These are phyloP conservation scores for Riparia riparia DNA, from an alignment of 2,113 vertebrate species.

Conservation along the genomic window DNA sequence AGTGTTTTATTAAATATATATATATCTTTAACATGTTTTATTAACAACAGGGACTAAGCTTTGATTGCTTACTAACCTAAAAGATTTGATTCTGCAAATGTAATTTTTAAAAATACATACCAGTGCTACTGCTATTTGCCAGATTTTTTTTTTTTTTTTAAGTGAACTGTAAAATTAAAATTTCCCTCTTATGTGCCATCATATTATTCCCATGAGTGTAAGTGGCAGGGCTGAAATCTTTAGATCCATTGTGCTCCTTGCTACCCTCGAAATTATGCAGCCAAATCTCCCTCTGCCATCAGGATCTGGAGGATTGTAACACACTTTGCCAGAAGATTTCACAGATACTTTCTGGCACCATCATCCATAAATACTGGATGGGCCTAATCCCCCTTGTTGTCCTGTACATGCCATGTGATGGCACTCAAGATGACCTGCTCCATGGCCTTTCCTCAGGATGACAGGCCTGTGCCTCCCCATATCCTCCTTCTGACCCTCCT, in stretches of 20 bases:
- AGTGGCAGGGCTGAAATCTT: not conserved
- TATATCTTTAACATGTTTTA: not conserved
- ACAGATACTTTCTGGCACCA: not conserved
- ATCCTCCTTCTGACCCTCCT: rapidly evolving
- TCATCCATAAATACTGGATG: not conserved
- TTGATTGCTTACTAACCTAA: not conserved
- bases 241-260: not conserved
- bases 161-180: not conserved
- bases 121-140: not conserved
- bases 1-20: not conserved
- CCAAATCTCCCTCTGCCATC: not conserved
- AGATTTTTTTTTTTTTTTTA: not conserved
- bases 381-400: not conserved
- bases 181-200: not conserved
- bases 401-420: too few species aligned
- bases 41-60: not conserved
- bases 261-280: not conserved
- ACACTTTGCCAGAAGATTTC: not conserved
- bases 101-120: not conserved
- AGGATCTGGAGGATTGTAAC: not conserved
- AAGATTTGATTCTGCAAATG: not conserved
- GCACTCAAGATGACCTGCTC: not conserved
- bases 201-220: not conserved
- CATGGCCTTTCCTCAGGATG: not conserved
- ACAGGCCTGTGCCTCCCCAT: not conserved